Percentiles rank a stretch among this genome's conserved stretches.
These are phyloP conservation scores for Branchellion lobata DNA, from an alignment of 2,888 invertebrate species.

Conservation along the genomic window DNA sequence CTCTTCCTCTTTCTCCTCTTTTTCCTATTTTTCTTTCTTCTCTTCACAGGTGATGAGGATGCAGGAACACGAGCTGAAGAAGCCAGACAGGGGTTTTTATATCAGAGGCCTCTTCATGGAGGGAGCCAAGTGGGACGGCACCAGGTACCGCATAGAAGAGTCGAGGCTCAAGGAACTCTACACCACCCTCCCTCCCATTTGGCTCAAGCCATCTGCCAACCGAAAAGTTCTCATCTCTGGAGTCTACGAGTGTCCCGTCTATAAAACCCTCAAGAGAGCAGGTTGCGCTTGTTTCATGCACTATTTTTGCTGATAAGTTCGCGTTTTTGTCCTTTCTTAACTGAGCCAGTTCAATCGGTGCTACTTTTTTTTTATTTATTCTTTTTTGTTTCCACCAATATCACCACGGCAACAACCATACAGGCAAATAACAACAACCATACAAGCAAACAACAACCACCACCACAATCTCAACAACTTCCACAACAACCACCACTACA, in stretches of 20 bases:
- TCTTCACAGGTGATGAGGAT: constrained; percentile 59
- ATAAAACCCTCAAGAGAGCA: constrained; percentile 70
- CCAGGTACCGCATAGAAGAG: constrained; percentile 56
- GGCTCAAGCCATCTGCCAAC: constrained; percentile 71
- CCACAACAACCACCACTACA: no score
- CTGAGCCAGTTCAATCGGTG: no score
- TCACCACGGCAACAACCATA: no score
- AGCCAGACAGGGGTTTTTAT: constrained; percentile 62
- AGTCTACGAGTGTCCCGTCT: constrained; percentile 69
- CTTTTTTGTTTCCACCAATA: no score
- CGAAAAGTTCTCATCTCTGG: constrained; percentile 65
- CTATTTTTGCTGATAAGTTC: neutral
- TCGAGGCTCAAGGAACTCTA: constrained; percentile 62
- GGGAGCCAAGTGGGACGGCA: constrained; percentile 60
- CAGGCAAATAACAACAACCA: no score
- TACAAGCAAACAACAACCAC: no score
- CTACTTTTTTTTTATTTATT: no score
- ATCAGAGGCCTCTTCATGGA: constrained; percentile 61
- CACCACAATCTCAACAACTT: no score
- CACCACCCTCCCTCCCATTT: constrained; percentile 72
- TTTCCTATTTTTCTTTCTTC: neutral
- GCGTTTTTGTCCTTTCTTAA: no score
- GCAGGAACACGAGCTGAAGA: constrained; percentile 54
- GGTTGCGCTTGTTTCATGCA: constrained; percentile 56
- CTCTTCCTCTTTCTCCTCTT: no score